A percentile compares a stretch with the other conserved stretches of the same genome.
Evolutionary conservation across 2,888 invertebrate genomes (phyloP).

Genomic region (Xanthorhoe spadicearia): DNA sequence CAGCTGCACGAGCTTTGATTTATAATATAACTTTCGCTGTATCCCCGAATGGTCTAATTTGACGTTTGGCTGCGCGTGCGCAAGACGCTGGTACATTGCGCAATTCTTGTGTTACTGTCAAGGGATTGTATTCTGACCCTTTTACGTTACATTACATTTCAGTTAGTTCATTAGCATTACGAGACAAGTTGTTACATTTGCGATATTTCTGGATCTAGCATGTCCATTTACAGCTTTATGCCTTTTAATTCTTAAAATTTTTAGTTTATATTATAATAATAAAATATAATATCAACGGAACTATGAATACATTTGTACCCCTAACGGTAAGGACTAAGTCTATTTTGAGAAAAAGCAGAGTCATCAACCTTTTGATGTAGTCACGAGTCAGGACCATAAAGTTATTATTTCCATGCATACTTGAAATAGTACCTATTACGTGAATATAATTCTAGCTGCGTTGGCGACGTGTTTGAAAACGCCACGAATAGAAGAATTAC

Average conservation of each 20-base stretch:
- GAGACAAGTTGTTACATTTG: no score
- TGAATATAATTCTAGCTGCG: background rate
- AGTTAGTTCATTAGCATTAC: background rate
- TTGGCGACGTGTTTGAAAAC: background rate
- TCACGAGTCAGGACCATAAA: background rate
- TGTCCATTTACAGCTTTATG: no score
- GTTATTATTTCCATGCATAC: background rate
- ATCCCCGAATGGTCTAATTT: conserved; percentile 73
- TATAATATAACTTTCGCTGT: conserved; percentile 74
- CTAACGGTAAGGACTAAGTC: background rate
- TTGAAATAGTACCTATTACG: background rate
- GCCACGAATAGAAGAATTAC: background rate
- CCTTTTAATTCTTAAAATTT: background rate
- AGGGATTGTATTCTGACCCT: background rate
- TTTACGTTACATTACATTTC: background rate
- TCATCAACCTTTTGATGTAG: background rate
- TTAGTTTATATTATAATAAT: conserved; percentile 42
- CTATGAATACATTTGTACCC: conserved; percentile 50
- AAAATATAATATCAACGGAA: no score
- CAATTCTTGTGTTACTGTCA: conserved; percentile 42
- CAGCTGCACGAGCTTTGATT: conserved; percentile 65
- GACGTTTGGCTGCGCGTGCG: conserved; percentile 58
- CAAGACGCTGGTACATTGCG: conserved; percentile 46
- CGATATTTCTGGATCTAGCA: no score
- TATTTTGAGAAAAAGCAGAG: background rate